phyloP scores from a whole-genome alignment of 1,140 invertebrate species.

The Drosophila ananassae region DNA sequence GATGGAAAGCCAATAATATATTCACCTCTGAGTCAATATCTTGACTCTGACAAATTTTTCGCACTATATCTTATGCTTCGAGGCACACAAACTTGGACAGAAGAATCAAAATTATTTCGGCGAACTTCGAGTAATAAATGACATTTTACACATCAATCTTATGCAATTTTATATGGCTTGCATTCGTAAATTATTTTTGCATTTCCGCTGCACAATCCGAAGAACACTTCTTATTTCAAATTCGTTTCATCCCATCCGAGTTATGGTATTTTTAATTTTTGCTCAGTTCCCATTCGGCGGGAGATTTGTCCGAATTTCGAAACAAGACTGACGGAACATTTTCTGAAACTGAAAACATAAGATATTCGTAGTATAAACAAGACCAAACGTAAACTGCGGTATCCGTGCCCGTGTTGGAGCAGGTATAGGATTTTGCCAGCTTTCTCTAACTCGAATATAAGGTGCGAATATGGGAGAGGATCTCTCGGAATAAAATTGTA shows the following conservation, averaged over 20 bases:
- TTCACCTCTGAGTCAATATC: conserved; percentile 59
- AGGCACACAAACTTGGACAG: neutral
- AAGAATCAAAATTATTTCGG: conserved; percentile 4
- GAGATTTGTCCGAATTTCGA: conserved; percentile 59
- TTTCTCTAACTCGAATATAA: neutral
- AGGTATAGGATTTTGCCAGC: conserved; percentile 8
- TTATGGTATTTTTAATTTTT: conserved; percentile 45
- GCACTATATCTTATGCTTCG: conserved; percentile 17
- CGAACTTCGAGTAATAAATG: conserved; percentile 13
- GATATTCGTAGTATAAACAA: conserved; percentile 36
- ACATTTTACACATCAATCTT: conserved; percentile 52
- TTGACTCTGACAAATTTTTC: conserved; percentile 21
- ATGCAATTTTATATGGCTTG: conserved; percentile 57
- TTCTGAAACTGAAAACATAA: conserved; percentile 30
- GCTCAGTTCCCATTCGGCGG: conserved; percentile 29
- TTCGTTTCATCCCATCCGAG: conserved; percentile 6
- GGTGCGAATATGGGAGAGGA: neutral
- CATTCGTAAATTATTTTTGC: conserved; percentile 31
- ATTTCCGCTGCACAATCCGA: conserved; percentile 33
- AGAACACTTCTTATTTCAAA: conserved; percentile 10
- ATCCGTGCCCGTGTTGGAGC: conserved; percentile 12
- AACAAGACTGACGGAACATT: conserved; percentile 52
- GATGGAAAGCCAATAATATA: conserved; percentile 18
- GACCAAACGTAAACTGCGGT: conserved; percentile 11
- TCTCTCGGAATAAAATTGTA: neutral